Evolutionary conservation across 2,113 vertebrate species (phyloP).

Genomic region (Ceratotherium simum): DNA sequence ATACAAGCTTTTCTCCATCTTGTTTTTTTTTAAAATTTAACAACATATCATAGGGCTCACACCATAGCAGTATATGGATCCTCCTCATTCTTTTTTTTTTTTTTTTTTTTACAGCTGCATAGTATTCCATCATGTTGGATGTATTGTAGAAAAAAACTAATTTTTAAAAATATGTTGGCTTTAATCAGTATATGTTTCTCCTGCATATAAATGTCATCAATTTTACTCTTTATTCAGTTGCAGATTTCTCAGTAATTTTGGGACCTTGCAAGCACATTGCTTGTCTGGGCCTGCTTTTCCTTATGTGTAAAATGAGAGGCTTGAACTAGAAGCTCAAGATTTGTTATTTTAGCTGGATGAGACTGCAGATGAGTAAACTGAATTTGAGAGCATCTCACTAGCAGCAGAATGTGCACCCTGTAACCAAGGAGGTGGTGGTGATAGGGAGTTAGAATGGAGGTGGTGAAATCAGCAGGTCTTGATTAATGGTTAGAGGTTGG

Average conservation of each 20-base stretch:
- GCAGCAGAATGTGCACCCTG: neutral
- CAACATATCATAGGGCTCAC: neutral
- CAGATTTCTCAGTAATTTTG: neutral
- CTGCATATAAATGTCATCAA: fast-evolving
- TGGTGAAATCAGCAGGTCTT: neutral
- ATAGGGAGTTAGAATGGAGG: too few relatives aligned
- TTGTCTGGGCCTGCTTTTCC: neutral
- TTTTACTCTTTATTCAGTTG: neutral
- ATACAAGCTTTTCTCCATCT: neutral
- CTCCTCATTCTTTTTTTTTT: too few relatives aligned
- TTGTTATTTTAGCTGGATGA: neutral
- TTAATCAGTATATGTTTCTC: neutral
- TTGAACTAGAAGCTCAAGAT: neutral
- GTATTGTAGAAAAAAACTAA: neutral
- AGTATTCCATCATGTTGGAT: neutral
- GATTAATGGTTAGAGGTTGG: neutral
- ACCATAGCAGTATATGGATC: fast-evolving
- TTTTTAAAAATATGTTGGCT: neutral
- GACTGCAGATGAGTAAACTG: neutral
- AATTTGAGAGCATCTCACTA: neutral
- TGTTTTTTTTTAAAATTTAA: neutral
- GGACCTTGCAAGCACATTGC: neutral
- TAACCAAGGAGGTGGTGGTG: neutral
- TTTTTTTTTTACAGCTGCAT: neutral
- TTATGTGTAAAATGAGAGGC: neutral